Percentiles rank a stretch among this genome's conserved stretches.
Conservation (phyloP, 2,888 invertebrate species). For the Caenorhabditis sp. region DNA sequence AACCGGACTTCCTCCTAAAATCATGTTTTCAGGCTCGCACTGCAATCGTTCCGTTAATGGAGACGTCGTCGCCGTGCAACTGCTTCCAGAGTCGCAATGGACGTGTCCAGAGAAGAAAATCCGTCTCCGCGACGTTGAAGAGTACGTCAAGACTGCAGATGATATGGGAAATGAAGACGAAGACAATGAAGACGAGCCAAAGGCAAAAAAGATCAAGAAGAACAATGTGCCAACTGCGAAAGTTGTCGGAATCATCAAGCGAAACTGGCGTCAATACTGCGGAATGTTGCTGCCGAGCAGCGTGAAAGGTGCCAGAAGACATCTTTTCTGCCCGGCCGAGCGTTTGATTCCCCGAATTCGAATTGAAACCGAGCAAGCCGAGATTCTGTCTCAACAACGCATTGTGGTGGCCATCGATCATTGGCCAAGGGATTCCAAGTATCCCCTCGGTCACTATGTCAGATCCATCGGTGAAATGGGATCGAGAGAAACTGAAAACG, state of each 20-base stretch:
- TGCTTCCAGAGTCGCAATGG: conserved; percentile 94
- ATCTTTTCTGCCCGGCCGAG: conserved; percentile 96
- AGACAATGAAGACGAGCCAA: conserved; percentile 70
- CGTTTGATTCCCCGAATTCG: conserved; percentile 94
- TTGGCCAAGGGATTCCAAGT: conserved; percentile 89
- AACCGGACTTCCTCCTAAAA: too few relatives aligned
- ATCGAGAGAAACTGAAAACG: conserved; percentile 96
- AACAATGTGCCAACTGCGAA: conserved; percentile 87
- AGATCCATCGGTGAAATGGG: conserved; percentile 92
- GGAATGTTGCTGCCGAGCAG: conserved; percentile 90
- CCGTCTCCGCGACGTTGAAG: conserved; percentile 73
- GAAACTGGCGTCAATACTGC: conserved; percentile 98
- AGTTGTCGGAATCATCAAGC: conserved; percentile 94
- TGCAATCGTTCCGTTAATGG: conserved; percentile 95
- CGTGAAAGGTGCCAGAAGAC: conserved; percentile 85
- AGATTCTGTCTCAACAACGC: conserved; percentile 86
- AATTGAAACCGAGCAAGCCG: conserved; percentile 88
- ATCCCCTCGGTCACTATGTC: conserved; percentile 91
- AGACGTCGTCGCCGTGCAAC: conserved; percentile 93
- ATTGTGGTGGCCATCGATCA: conserved; percentile 96
- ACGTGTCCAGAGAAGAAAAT: conserved; percentile 87
- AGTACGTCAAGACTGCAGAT: conserved; percentile 68
- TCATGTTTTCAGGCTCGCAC: conserved; percentile 84
- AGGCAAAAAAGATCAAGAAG: conserved; percentile 65
- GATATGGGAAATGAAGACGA: conserved; percentile 78